These are phyloP conservation scores for Anaspis maculata DNA, from an alignment of 2,888 invertebrate genomes.

Conservation along the genomic window DNA sequence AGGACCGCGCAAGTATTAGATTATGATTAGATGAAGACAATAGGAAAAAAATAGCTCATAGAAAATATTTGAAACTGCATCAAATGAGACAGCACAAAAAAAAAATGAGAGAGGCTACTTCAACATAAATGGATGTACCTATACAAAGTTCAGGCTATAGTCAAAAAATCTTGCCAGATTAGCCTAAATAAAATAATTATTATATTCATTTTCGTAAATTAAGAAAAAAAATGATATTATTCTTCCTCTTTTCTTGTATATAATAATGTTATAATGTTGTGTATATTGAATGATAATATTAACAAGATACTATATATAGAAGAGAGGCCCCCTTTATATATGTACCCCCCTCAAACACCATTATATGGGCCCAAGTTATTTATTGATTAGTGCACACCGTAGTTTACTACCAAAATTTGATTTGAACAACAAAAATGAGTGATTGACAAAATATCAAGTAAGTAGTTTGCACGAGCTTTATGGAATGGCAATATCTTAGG, in stretches of 20 bases:
- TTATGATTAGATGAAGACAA: slow-evolving; percentile 23
- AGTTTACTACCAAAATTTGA: slow-evolving; percentile 6
- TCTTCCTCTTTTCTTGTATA: slow-evolving; percentile 31
- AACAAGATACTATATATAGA: no score
- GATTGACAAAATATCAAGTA: slow-evolving; percentile 6
- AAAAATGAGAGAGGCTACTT: no score
- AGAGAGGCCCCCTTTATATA: slow-evolving; percentile 24
- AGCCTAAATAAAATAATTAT: no score
- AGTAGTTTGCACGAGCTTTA: slow-evolving; percentile 25
- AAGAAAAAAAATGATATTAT: slow-evolving; percentile 20
- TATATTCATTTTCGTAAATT: slow-evolving; percentile 7
- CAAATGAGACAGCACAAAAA: background rate
- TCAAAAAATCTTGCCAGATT: no score
- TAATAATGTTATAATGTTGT: slow-evolving; percentile 40
- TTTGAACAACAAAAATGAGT: slow-evolving; percentile 8
- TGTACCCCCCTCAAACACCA: slow-evolving; percentile 24
- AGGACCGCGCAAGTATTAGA: slow-evolving; percentile 9
- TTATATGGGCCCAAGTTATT: slow-evolving; percentile 26
- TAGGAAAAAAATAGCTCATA: slow-evolving; percentile 26
- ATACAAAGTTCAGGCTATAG: no score
- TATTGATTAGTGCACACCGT: slow-evolving; percentile 14
- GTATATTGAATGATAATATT: slow-evolving; percentile 29
- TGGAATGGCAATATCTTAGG: slow-evolving; percentile 20
- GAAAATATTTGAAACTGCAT: slow-evolving; percentile 22
- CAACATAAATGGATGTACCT: no score